Evolutionary conservation across 2,113 vertebrate genomes (phyloP), one percentile per base, ranked within the genome.

Genomic region (Dascyllus trimaculatus): DNA sequence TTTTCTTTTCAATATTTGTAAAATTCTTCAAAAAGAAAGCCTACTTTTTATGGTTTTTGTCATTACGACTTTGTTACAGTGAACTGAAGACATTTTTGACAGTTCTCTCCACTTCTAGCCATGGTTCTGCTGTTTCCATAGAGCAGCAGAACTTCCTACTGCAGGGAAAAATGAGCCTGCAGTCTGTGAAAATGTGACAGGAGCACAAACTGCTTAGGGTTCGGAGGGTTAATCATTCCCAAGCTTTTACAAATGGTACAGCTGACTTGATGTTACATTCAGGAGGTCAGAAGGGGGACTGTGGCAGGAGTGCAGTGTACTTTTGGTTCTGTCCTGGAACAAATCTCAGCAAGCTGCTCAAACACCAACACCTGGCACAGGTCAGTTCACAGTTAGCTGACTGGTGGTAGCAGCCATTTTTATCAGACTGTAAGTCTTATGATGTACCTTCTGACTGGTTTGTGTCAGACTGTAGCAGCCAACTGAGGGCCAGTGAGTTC

Each of bases 381-480:
- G 13, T 78, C 51, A 46, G 25, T 85, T 89, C 72, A 85, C 82
- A 85, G 57, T 15, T 71, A 43, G 85, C 18, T 85, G 32, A 48
- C 75, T 80, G 26, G 66, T 61, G 67, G 67, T 26, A 40, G 58
- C 10, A 4, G 70, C 53, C 56, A 22, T 62, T 75, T 84, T 73
- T 52, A 71, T 48, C 58, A 32, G 61, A 43, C 53, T 62, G 21
- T 11, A n/a, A 73, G 56, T 52, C 52, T 60, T 56, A 22, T 25
- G 51, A 70, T 51, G 79, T 51, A 68, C 61, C 15, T 15, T 52
- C 61, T 65, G 59, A 24, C 63, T 54, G 56, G 58, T 76, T 56
- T 63, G 65, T 35, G 45, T 73, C 61, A 65, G 26, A 53, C 43
- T 43, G 45, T 4, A 40, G 26, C n/a, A 52, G 62, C 58, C 35